Evolutionary conservation across 2,888 invertebrate genomes (phyloP), one percentile per base, ranked within the genome.

Genomic region (Pseudoips prasinana): DNA sequence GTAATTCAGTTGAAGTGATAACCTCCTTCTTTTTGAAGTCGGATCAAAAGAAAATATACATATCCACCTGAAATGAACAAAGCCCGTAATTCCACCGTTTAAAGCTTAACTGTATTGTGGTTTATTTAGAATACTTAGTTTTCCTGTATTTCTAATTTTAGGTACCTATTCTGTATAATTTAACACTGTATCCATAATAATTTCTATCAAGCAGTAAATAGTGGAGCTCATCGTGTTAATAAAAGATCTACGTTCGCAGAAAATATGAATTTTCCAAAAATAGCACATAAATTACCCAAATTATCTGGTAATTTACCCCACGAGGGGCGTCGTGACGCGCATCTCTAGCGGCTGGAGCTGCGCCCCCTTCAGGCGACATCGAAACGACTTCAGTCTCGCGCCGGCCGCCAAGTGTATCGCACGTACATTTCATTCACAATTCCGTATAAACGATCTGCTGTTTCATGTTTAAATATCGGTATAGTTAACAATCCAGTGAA

Each of bases 271-370:
- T 49, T 37, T 40, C 34, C 24, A 28, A 28, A 31, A 24, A 39
- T 22, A 29, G 41, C 30, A 27, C 40, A 44, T 50, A 50, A 58
- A 56, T 62, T 60, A 58, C 71, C 71, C 66, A 47, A 48, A 58
- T 54, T 58, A 45, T 60, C 47, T 64, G 75, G 69, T 65, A 68
- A 67, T 66, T 68, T 65, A 58, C 67, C 70, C 68, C 47, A 47
- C 40, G 34, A 51, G 46, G 54, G 53, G 52, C 55, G 59, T 54
- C 52, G 48, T 46, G 40, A 29, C 64, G 64, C 73, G 73, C 69
- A 69, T 61, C 64, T 53, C 50, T 31, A 40, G 58, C 50, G 57
- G 60, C 57, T 47, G 54, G 34, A 49, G 46, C 35, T 38, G 42
- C 48, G 52, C 51, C 50, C 53, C 53, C 48, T 33, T 68, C n/a